Evolutionary conservation across 2,888 invertebrate species (phyloP), one percentile per base, ranked within the genome.

Genomic region (Hypomecis punctinalis): DNA sequence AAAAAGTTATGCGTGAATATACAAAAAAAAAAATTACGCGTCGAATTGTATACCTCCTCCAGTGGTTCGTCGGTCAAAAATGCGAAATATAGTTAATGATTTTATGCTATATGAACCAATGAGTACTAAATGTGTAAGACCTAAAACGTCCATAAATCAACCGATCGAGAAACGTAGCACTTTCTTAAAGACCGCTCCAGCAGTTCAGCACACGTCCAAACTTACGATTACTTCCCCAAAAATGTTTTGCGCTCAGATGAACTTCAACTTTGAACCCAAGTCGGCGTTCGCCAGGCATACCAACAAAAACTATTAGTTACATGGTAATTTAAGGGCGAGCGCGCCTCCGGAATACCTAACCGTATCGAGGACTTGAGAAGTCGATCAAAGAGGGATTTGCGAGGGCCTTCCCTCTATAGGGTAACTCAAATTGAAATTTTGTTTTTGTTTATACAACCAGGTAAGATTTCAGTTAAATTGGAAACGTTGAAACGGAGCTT

Each of bases 301-400:
- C 66, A 71, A 71, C 73, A 71, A 72, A 74, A 75, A 75, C 75
- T 75, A 75, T 73, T 73, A 73, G 70, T 70, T 72, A 68, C 69
- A 75, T 73, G 71, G 75, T 78, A 80, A 80, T 78, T 75, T 77
- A 78, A 75, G 76, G 74, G 71, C 71, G 61, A 72, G 71, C 75
- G 79, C 78, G 78, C 77, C 77, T 72, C 72, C 77, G 69, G 80
- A 83, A 83, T 82, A 80, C 76, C 78, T 80, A 85, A 81, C 81
- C 61, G 63, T 43, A 58, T 48, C 37, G 63, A 68, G 70, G 66
- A 76, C 79, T 82, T 73, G 81, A 80, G 82, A 84, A 85, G 82
- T 89, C 90, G 89, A 89, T 90, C 90, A 88, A 88, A 90, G 81
- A 82, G 81, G 90, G 90, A 90, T 90, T 89, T 90, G 80, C 78